Base-by-base conservation (phyloP, 2,888 invertebrate genomes). In the Tanypteryx hageni region DNA sequence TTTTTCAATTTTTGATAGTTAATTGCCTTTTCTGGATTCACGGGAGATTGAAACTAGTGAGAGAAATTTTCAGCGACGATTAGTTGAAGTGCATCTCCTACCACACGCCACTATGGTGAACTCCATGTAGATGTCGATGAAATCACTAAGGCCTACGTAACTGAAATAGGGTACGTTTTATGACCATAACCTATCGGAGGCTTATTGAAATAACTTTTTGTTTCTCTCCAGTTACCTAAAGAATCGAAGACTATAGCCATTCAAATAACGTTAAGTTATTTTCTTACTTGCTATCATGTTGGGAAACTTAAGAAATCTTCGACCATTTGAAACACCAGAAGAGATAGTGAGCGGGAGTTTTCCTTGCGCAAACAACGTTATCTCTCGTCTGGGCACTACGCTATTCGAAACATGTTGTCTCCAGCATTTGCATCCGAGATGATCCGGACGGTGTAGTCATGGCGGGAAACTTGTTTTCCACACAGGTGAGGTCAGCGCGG, bases 381-480 rank as follows among this genome's bases (percentile, higher is more conserved):
- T 89, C 89, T 89, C n/a, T 44, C 56, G 89, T 89, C 64, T 89
- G 64, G 64, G 18, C 18, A 5, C 14, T 27, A 44, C 64, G 61
- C 44, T 44, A 44, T 68, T 68, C n/a, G 16, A 22, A 64, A 89
- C 89, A 44, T 89, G 89, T 89, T 89, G 89, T 89, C 89, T 44
- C 31, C 44, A 27, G 16, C 27, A 59, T 59, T 59, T 59, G 61
- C 68, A 44, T 64, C 31, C 11, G 44, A n/a, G 64, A 44, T 64
- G 61, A 61, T 22, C 22, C n/a, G n/a, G 27, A 58, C 14, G 86
- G 27, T 86, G 59, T 27, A 59, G 61, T 89, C 64, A 61, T 44
- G 89, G 64, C 64, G 64, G 64, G 68, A 89, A 89, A 68, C 59
- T 89, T 89, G 44, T 68, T 89, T 89, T 89, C 31, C 89, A 44